Conservation (phyloP, 2,113 vertebrate genomes). For the Tragelaphus strepsiceros region DNA sequence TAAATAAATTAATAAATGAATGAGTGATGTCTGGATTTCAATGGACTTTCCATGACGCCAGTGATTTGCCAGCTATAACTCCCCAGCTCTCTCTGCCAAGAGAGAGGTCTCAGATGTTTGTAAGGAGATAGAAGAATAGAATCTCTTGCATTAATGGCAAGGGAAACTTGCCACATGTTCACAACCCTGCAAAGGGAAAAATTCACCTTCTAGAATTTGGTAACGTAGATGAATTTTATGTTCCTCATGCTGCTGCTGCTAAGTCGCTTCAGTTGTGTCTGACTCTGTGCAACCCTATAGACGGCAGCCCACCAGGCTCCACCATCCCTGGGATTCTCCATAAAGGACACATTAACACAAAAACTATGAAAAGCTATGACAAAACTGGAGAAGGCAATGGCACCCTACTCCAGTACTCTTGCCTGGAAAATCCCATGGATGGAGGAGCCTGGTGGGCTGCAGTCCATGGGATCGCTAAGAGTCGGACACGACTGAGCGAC, state of each 20-base stretch:
- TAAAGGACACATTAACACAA: neutral
- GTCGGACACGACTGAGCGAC: too few relatives aligned
- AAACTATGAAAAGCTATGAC: neutral
- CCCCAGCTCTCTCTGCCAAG: neutral
- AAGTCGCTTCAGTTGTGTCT: too few relatives aligned
- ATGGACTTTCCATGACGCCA: neutral
- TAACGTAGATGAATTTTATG: neutral
- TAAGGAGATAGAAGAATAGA: neutral
- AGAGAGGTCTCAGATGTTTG: neutral
- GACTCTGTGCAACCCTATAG: too few relatives aligned
- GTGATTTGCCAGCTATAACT: rapidly evolving
- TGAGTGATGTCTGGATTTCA: neutral
- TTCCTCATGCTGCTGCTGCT: neutral
- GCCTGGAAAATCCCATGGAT: too few relatives aligned
- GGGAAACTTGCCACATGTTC: neutral
- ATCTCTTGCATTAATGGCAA: neutral
- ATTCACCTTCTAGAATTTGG: neutral
- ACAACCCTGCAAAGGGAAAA: neutral
- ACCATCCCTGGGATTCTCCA: too few relatives aligned
- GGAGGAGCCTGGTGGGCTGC: too few relatives aligned
- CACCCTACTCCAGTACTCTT: too few relatives aligned
- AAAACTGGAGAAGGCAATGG: too few relatives aligned
- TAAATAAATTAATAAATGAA: neutral
- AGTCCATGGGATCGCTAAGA: too few relatives aligned
- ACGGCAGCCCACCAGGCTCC: too few relatives aligned